Conservation (phyloP, 2,797 vertebrate genomes). For the Fistularia commersonii region DNA sequence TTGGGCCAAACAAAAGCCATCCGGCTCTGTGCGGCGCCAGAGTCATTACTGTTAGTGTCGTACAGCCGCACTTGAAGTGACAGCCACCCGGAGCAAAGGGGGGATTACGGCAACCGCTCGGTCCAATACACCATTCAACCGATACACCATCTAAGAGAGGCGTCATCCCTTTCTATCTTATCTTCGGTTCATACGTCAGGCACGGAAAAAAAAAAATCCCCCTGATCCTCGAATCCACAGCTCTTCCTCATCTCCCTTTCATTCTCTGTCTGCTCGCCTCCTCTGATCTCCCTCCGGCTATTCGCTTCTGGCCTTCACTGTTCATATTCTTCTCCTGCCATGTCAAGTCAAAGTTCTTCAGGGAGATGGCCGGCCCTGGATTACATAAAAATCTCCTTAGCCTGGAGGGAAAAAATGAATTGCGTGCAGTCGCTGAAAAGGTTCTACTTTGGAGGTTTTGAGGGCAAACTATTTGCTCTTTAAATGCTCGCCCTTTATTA, state of each 20-base stretch:
- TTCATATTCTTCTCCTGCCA: slow-evolving; percentile 33
- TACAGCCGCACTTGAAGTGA: slow-evolving; percentile 64
- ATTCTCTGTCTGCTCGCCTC: slow-evolving; percentile 8
- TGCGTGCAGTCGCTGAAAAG: no score
- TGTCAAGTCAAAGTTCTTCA: slow-evolving; percentile 41
- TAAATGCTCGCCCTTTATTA: no score
- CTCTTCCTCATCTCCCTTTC: slow-evolving; percentile 30
- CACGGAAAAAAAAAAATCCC: slow-evolving; percentile 16
- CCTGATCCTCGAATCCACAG: slow-evolving; percentile 16
- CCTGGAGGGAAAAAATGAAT: no score
- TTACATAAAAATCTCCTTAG: no score
- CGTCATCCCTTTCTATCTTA: neutral
- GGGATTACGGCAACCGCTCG: slow-evolving; percentile 41
- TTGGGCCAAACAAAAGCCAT: slow-evolving; percentile 34
- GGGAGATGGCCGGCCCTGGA: no score
- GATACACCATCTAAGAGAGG: slow-evolving; percentile 17
- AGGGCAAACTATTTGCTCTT: no score
- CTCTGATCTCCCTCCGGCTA: slow-evolving; percentile 21
- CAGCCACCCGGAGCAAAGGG: slow-evolving; percentile 41
- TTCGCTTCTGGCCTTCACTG: slow-evolving; percentile 7
- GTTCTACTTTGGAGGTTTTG: no score
- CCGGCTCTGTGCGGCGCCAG: slow-evolving; percentile 38
- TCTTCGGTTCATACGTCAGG: slow-evolving; percentile 28
- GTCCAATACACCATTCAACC: slow-evolving; percentile 28
- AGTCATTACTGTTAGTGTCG: slow-evolving; percentile 49